Conservation (phyloP, 2,113 vertebrate species). For the Oncorhynchus mykiss region DNA sequence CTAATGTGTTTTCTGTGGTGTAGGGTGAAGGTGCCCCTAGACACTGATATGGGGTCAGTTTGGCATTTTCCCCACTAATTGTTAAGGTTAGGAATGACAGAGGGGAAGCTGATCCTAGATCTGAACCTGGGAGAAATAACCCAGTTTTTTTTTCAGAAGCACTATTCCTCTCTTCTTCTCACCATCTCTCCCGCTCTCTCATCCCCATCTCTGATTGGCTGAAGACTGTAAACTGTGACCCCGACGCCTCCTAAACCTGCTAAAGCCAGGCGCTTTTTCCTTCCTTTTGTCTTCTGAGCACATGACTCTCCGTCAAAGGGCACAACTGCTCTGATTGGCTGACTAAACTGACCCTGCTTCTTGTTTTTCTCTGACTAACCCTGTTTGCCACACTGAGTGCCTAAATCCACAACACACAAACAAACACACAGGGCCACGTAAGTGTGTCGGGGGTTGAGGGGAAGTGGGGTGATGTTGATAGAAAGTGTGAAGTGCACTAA, state of each 20-base stretch:
- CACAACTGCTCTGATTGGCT: constrained; percentile 74
- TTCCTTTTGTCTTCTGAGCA: constrained; percentile 96
- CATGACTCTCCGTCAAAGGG: constrained; percentile 85
- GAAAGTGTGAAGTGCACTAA: not conserved
- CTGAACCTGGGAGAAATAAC: too few species aligned
- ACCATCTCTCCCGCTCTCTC: constrained; percentile 74
- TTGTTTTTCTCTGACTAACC: constrained; percentile 42
- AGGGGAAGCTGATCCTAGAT: too few species aligned
- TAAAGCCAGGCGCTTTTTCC: constrained; percentile 90
- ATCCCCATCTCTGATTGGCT: constrained; percentile 70
- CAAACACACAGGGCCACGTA: not conserved
- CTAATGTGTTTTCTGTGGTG: too few species aligned
- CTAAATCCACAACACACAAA: not conserved
- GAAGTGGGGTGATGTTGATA: not conserved
- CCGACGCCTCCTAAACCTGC: constrained; percentile 37
- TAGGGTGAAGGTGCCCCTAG: too few species aligned
- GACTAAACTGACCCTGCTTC: constrained; percentile 53
- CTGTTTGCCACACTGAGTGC: not conserved
- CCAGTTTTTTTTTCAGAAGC: too few species aligned
- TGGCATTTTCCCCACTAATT: too few species aligned
- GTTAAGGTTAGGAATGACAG: too few species aligned
- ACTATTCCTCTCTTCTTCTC: not conserved
- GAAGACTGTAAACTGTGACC: constrained; percentile 83
- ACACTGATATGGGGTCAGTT: too few species aligned
- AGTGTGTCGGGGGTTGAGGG: not conserved